Conservation (phyloP, 2,888 invertebrate genomes). For the Xanthorhoe designata region DNA sequence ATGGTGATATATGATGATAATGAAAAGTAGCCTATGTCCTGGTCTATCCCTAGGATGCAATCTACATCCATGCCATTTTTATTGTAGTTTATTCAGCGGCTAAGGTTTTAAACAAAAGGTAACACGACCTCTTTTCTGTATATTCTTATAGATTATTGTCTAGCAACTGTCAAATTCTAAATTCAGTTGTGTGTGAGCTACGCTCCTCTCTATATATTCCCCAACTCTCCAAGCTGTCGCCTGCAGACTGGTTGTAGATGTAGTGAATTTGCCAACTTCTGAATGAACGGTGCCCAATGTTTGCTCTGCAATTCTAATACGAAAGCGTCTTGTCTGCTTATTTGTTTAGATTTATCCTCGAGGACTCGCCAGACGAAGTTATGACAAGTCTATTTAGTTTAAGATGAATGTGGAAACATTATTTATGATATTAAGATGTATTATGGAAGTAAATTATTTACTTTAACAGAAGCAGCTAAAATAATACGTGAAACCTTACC, state of each 20-base stretch:
- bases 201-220: conserved; percentile 21
- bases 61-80: no score
- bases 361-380: conserved; percentile 13
- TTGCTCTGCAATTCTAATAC: conserved; percentile 35
- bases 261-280: conserved; percentile 27
- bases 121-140: no score
- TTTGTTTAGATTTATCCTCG: conserved; percentile 27
- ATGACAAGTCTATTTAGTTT: conserved; percentile 5
- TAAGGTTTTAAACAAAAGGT: no score
- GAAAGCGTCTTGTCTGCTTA: conserved; percentile 29
- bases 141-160: background rate
- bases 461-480: background rate
- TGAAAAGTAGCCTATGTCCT: no score
- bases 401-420: background rate
- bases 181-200: background rate
- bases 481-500: background rate
- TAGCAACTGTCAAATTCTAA: background rate
- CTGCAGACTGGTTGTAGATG: conserved; percentile 25
- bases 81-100: no score
- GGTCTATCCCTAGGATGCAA: no score
- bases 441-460: background rate
- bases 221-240: conserved; percentile 25
- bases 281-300: conserved; percentile 21
- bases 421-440: background rate
- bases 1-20: no score